Conservation (phyloP, 2,113 vertebrate species). For the Carollia perspicillata region DNA sequence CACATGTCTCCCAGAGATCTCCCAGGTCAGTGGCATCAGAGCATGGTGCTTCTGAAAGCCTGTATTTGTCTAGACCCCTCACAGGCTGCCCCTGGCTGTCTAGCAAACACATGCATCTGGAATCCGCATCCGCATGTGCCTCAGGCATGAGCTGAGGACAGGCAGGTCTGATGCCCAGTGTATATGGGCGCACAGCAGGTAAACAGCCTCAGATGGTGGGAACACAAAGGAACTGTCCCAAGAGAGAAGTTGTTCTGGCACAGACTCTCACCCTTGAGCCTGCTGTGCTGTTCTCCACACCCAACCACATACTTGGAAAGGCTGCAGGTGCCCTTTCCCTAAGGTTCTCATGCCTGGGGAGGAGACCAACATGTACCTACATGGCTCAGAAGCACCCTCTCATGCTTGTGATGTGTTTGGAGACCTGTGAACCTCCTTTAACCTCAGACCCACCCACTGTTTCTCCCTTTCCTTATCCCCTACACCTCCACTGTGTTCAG, state of each 20-base stretch:
- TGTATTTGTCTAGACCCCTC: neutral
- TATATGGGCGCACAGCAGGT: neutral
- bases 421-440: neutral
- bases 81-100: neutral
- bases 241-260: slow-evolving; percentile 40
- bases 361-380: neutral
- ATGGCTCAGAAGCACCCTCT: neutral
- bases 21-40: neutral
- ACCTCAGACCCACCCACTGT: neutral
- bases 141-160: neutral
- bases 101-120: neutral
- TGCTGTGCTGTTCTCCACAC: neutral
- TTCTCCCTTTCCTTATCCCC: neutral
- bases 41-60: neutral
- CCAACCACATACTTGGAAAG: neutral
- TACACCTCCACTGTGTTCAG: neutral
- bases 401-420: neutral
- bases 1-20: neutral
- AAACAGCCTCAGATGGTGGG: neutral
- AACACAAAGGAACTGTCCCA: slow-evolving; percentile 17
- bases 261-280: neutral
- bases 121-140: neutral
- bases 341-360: neutral
- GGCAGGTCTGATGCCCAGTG: neutral
- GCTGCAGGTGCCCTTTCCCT: neutral